Base-by-base conservation (phyloP, 2,113 vertebrate genomes). In the Rhynchopsitta pachyrhyncha region DNA sequence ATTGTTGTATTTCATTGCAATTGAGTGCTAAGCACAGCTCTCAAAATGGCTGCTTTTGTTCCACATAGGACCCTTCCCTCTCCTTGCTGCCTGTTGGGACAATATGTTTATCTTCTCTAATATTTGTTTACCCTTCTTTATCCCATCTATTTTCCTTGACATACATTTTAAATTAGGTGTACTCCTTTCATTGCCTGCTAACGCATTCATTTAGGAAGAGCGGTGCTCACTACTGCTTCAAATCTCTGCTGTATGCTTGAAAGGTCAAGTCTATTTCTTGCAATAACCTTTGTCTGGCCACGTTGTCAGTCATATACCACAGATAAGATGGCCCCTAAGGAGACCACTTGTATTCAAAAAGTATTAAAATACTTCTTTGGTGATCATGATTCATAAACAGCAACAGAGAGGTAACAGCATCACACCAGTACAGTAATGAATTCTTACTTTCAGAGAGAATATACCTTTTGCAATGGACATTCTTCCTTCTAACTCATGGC, bases 191-290 rank as follows among this genome's bases (percentile, higher is more conserved):
- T 46, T 93, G 82, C 90, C 91, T 93, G 80, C 73, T 88, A 95
- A 94, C 62, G 81, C 47, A 46, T 93, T 96, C 59, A 87, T 96
- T 96, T 97, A 71, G 75, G 42, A 94, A 86, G 76, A 5, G 2
- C 7, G 12, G 74, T 28, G 66, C 82, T 93, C 71, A 29, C 67
- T 84, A 46, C 39, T 88, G 49, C 83, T 94, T 90, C 66, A 97
- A 89, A 94, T 90, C 86, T 88, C 83, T 53, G 35, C 27, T 74
- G 77, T 73, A 47, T 6, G 23, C 55, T 83, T 95, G 37, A 96
- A 97, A 92, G 87, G 94, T 90, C 94, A 97, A 93, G 59, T 83
- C 76, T 93, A 94, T 97, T 97, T 95, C 92, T 74, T 93, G 88
- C 82, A 92, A 80, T 93, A 97, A 93, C 92, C 91, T 96, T 96